A percentile compares a stretch with the other conserved stretches of the same genome.
phyloP scores from a whole-genome alignment of 2,113 vertebrate genomes.

The Addax nasomaculatus region DNA sequence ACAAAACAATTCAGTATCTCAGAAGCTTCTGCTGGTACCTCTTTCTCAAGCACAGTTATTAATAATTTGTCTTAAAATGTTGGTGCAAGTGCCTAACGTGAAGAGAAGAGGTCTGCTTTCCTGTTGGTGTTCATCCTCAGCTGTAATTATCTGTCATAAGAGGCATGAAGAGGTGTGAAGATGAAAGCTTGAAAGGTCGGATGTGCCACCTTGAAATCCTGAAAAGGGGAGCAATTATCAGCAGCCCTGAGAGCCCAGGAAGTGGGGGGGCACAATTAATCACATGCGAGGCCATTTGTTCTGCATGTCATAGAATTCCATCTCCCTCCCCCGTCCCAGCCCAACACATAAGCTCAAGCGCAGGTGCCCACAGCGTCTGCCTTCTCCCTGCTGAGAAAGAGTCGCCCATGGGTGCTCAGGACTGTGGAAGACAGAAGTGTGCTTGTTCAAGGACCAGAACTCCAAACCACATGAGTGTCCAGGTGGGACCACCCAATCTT shows the following conservation, averaged over 20 bases:
- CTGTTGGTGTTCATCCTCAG: constrained; percentile 66
- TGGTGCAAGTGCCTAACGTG: constrained; percentile 58
- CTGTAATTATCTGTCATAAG: constrained; percentile 69
- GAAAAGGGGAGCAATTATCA: constrained; percentile 36
- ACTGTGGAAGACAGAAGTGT: not conserved
- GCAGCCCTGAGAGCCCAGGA: constrained; percentile 4
- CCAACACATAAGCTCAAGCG: not conserved
- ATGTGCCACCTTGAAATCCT: constrained; percentile 45
- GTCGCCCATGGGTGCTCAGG: not conserved
- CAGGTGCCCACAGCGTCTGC: not conserved
- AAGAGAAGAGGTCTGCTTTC: constrained; percentile 73
- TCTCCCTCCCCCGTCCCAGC: not conserved
- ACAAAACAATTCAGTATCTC: constrained; percentile 44
- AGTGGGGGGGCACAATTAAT: not conserved
- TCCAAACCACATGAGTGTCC: not conserved
- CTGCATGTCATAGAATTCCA: not conserved
- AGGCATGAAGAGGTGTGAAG: constrained; percentile 54
- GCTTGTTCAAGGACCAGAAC: not conserved
- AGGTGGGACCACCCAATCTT: not conserved
- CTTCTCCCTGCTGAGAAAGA: not conserved
- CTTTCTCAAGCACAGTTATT: constrained; percentile 68
- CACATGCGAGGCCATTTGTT: not conserved
- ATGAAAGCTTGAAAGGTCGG: constrained; percentile 60
- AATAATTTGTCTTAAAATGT: constrained; percentile 69
- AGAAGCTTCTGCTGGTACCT: constrained; percentile 44